Evolutionary conservation across 1,140 invertebrate species (phyloP).

Genomic region (Calosoma granatense): DNA sequence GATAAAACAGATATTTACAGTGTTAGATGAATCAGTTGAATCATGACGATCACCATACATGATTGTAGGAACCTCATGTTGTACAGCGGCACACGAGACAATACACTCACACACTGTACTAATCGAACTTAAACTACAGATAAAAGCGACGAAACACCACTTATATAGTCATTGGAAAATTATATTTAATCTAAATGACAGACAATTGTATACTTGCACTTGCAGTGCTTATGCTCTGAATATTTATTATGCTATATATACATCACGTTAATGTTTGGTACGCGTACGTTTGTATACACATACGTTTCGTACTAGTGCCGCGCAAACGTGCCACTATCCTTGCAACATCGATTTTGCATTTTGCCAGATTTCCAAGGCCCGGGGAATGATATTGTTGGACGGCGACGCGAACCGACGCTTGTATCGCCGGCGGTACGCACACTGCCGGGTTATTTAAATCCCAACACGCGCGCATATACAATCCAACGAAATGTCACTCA

Average conservation of each 20-base stretch:
- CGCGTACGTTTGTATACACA: not conserved
- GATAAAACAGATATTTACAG: conserved; percentile 1
- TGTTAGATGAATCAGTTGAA: not conserved
- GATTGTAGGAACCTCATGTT: not conserved
- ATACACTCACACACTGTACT: not conserved
- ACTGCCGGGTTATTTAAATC: too few relatives aligned
- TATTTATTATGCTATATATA: not conserved
- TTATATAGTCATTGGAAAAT: not conserved
- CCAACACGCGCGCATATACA: too few relatives aligned
- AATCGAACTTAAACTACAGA: too few relatives aligned
- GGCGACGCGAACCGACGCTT: too few relatives aligned
- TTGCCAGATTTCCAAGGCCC: not conserved
- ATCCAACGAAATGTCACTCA: too few relatives aligned
- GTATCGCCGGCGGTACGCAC: too few relatives aligned
- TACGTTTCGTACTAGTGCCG: not conserved
- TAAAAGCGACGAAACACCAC: not conserved
- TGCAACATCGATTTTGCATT: not conserved
- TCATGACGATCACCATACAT: not conserved
- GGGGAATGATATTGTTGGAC: too few relatives aligned
- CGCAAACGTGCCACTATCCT: not conserved
- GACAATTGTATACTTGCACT: not conserved
- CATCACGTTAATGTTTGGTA: not conserved
- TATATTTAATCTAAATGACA: not conserved
- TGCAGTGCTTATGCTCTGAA: not conserved
- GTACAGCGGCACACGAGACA: not conserved